Evolutionary conservation across 2,888 invertebrate species (phyloP).

Genomic region (Atethmia centrago): DNA sequence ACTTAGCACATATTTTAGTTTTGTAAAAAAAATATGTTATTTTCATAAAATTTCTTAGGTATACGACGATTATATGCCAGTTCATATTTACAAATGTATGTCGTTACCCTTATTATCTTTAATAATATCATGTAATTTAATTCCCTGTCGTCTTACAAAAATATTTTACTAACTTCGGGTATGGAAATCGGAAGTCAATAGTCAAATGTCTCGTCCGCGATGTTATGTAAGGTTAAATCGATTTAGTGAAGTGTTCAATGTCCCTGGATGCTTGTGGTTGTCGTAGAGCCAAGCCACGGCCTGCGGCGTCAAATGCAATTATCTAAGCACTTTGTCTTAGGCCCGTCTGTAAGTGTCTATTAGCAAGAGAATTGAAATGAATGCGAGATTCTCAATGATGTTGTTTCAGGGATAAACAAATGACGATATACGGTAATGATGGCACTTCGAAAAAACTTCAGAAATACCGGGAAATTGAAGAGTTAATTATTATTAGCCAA

Average conservation of each 20-base stretch:
- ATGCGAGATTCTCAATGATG: constrained; percentile 20
- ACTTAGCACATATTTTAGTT: background rate
- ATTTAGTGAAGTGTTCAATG: constrained; percentile 33
- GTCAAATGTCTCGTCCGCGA: background rate
- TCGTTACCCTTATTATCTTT: background rate
- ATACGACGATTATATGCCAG: background rate
- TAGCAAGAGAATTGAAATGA: constrained; percentile 64
- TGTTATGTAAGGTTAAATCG: constrained; percentile 34
- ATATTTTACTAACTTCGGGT: constrained; percentile 4
- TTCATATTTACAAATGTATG: background rate
- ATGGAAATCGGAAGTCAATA: constrained; percentile 8
- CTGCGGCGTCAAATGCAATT: constrained; percentile 80
- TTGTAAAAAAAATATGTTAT: background rate
- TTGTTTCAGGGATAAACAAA: constrained; percentile 20
- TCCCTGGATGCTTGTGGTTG: constrained; percentile 53
- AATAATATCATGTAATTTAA: constrained; percentile 1
- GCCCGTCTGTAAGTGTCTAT: constrained; percentile 74
- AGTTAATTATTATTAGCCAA: background rate
- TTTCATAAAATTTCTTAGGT: background rate
- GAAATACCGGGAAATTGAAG: background rate
- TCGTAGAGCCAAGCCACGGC: constrained; percentile 46
- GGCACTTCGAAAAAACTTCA: background rate
- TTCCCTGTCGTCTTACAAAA: background rate
- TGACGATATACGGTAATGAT: background rate
- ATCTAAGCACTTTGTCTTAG: constrained; percentile 81